Base-by-base conservation (phyloP, 2,888 invertebrate genomes). In the Bugula neritina region DNA sequence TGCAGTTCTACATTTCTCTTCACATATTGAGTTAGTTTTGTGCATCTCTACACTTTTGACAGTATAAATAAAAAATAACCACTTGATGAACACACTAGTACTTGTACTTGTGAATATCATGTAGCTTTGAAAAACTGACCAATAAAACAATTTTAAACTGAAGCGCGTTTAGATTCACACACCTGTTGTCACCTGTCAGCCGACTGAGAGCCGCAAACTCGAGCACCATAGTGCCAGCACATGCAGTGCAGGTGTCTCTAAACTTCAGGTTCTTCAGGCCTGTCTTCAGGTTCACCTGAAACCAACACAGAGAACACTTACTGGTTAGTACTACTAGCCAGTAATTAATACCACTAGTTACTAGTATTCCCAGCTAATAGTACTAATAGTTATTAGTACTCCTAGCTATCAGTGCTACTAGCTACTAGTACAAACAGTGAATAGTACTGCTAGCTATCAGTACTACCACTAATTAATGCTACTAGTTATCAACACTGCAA, bases 181-280 rank as follows among this genome's bases (percentile, higher is more conserved):
- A 63, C 63, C 63, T 87, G 0, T 92, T 90, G 82, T 94, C 92
- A 3, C 87, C 96, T 0, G 94, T 93, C 71, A 99, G 87, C 1
- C 97, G 89, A 0, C 94, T 94, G 5, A 99, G 87, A 0, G 97
- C 94, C 0, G 97, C 97, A 90, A 98, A 94, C 86, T 99, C 98
- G 43, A 99, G 86, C 71, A 99, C 91, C 89, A 98, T 95, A 0
- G 97, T 97, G 0, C 98, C 98, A 0, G 96, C 97, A 85, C 98
- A 99, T 0, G 98, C 97, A 0, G 98, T 98, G 82, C 98, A 98
- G 0, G 97, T 97, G 85, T 96, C 95, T 72, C 77, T 77, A 73
- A 78, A 77, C 72, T 71, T 76, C 31, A 76, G 75, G 1, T 75
- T 76, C 58, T 91, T 91, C 84, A 95, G 89, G 29, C 95, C 96